These are phyloP conservation scores for Erythrocebus patas DNA, from an alignment of 2,113 vertebrate species.

Conservation along the genomic window DNA sequence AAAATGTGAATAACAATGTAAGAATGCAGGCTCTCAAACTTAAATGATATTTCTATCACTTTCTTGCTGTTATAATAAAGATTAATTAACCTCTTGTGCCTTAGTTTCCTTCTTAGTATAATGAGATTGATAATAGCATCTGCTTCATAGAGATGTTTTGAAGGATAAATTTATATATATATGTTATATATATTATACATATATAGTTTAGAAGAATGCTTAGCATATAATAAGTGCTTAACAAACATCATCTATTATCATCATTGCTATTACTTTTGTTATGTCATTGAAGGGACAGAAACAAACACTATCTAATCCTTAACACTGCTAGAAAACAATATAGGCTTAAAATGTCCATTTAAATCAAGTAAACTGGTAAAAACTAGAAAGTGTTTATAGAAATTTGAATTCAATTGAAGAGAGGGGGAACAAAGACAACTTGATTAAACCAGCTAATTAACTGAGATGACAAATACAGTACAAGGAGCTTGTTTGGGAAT, in stretches of 20 bases:
- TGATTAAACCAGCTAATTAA: slow-evolving; percentile 35
- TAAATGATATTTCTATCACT: background rate
- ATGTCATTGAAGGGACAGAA: background rate
- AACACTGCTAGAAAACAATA: slow-evolving; percentile 25
- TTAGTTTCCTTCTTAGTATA: slow-evolving; percentile 25
- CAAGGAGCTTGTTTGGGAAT: background rate
- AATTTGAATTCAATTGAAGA: slow-evolving; percentile 27
- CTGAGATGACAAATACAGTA: background rate
- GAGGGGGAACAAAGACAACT: slow-evolving; percentile 20
- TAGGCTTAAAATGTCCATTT: background rate
- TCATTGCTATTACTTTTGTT: background rate
- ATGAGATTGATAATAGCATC: background rate
- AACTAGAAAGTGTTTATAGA: slow-evolving; percentile 14
- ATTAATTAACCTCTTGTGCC: slow-evolving; percentile 3
- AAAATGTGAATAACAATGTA: slow-evolving; percentile 8
- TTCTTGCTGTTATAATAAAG: slow-evolving; percentile 30
- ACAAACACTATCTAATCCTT: slow-evolving; percentile 17
- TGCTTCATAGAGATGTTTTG: background rate
- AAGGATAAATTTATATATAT: background rate
- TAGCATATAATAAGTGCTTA: background rate
- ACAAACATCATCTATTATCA: background rate
- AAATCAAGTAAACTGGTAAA: slow-evolving; percentile 22
- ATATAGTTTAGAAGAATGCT: background rate
- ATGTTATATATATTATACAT: background rate
- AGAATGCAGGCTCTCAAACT: background rate